Conservation (phyloP, 2,797 vertebrate genomes). For the Arnoldichthys spilopterus region DNA sequence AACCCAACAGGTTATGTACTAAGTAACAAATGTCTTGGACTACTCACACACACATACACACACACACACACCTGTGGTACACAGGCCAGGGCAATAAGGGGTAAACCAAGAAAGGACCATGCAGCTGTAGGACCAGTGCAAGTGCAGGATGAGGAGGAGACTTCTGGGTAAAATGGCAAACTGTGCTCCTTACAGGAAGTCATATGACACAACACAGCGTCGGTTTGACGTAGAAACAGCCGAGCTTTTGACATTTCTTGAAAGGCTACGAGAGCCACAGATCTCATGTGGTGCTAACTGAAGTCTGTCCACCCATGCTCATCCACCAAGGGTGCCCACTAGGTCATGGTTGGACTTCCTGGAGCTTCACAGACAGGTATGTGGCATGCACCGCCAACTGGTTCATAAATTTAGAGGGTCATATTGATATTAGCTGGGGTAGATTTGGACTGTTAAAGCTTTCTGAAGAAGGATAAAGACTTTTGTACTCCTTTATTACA, state of each 20-base stretch:
- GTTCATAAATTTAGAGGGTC: neutral
- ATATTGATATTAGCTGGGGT: neutral
- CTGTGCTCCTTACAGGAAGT: conserved; percentile 45
- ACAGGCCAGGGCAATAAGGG: neutral
- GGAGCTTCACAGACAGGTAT: neutral
- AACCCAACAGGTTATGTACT: neutral
- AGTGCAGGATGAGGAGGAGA: neutral
- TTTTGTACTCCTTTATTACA: neutral
- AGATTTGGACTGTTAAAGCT: neutral
- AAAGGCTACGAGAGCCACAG: neutral
- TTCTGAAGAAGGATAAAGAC: neutral
- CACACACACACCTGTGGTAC: neutral
- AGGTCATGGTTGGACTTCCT: neutral
- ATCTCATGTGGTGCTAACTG: neutral
- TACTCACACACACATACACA: neutral
- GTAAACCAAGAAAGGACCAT: neutral
- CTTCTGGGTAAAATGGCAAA: conserved; percentile 24
- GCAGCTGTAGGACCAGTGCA: neutral
- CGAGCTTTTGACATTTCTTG: neutral
- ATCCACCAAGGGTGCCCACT: neutral
- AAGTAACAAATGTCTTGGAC: neutral
- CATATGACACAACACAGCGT: conserved; percentile 42
- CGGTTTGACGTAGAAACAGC: neutral
- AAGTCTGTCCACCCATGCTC: no score
- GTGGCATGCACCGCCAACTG: neutral